Evolutionary conservation across 2,113 vertebrate genomes (phyloP), one percentile per base, ranked within the genome.

Genomic region (Brienomyrus longianalis): DNA sequence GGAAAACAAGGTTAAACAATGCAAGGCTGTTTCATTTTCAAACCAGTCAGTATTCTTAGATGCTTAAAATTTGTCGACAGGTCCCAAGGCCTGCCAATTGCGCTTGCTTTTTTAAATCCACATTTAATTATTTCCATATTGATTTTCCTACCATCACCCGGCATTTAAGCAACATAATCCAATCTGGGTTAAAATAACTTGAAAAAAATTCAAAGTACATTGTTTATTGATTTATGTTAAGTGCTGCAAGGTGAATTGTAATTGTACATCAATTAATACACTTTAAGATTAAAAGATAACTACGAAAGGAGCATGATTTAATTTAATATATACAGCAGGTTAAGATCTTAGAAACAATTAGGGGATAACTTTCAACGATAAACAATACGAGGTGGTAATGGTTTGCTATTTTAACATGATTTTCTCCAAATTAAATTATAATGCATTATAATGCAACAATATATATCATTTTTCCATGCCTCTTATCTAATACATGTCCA

Each of bases 51-150:
- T 90, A 56, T 89, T 86, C 23, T 86, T 90, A 52, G 51, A 50
- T 80, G 66, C 43, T 62, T 89, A 70, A 89, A 88, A 85, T 39
- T 43, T 54, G 31, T 83, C 10, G n/a, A 66, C 87, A 47, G 74
- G 74, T 83, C 17, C 52, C n/a, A 39, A 21, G 39, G 86, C 52
- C 27, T 86, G 87, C 88, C 88, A 88, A 39, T 83, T 45, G 15
- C 45, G 62, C 59, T 80, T 59, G 80, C 19, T 77, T 84, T 51
- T 54, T 54, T 83, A 21, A 56, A 39, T 51, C 88, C 88, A 59
- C 66, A 84, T 90, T 90, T 89, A 90, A 90, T 90, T 90, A 90
- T 66, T 31, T 27, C 88, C 43, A 86, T 80, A 88, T 90, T 90
- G 90, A 90, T 86, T 85, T 77, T 11, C 47, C 83, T 52, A 51